These are phyloP conservation scores for Grammomys surdaster DNA, from an alignment of 2,113 vertebrate genomes.

Conservation along the genomic window DNA sequence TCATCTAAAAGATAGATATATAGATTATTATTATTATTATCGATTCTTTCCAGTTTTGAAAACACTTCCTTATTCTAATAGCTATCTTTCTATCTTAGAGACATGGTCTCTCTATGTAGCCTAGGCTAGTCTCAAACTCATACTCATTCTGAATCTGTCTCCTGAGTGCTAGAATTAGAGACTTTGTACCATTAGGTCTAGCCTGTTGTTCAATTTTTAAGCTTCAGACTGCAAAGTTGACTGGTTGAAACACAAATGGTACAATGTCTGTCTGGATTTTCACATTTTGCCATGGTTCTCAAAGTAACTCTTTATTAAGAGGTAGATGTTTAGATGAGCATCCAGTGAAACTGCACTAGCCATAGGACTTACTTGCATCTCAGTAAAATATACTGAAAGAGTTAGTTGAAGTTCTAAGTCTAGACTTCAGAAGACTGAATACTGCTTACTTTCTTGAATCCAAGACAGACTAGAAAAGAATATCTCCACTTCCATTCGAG, in stretches of 20 bases:
- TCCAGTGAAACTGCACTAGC: background rate
- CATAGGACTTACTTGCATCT: background rate
- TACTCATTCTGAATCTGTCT: background rate
- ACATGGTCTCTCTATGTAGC: background rate
- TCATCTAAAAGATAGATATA: background rate
- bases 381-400: slow-evolving; percentile 18
- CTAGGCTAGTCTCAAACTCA: background rate
- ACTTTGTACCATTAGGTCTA: background rate
- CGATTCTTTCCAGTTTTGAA: slow-evolving; percentile 17
- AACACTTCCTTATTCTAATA: background rate
- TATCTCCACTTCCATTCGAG: background rate
- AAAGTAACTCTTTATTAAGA: background rate
- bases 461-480: background rate
- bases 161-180: background rate
- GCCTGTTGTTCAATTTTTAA: slow-evolving; percentile 1
- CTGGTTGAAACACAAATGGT: background rate
- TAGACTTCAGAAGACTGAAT: background rate
- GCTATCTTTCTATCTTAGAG: slow-evolving; percentile 2
- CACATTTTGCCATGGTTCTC: background rate
- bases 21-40: background rate
- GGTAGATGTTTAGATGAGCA: background rate
- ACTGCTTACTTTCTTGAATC: background rate
- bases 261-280: background rate
- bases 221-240: background rate
- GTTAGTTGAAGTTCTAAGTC: background rate